Evolutionary conservation across 2,797 vertebrate species (phyloP), one percentile per base, ranked within the genome.

Genomic region (Parotocinclus haroldoi): DNA sequence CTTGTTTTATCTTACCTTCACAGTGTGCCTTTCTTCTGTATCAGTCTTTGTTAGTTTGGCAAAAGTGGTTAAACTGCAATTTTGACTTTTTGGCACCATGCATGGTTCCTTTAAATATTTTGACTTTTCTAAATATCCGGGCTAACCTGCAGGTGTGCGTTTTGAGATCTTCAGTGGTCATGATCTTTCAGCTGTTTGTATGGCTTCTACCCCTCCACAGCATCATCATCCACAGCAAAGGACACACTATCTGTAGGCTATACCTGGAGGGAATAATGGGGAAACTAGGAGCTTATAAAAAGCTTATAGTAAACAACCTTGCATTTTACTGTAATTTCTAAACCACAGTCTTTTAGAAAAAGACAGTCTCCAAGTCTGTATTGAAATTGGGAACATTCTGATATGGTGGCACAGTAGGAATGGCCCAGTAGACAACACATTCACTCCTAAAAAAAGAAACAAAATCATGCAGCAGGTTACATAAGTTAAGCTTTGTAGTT

Each of bases 31-130:
- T 27, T 27, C 27, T 27, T 27, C 27, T 27, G 27, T 27, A 27
- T 5, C 27, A 27, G 27, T 27, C 2, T 27, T 5, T 27, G 27
- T 27, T 27, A 27, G 27, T 27, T 27, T 27, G 27, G 27, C 27
- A 27, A 27, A 27, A 27, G 27, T 27, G 27, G 27, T 27, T 5
- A 27, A 27, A 27, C 27, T 27, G 27, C 27, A 2, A 27, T 5
- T 49, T 49, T 60, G 37, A 19, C 13, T 37, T 68, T 51, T 52
- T 39, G 56, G 36, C 48, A 14, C 13, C 61, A 49, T 49, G 44
- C 68, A 69, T 17, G 45, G 48, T 61, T 70, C 19, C 49, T 62
- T 38, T 80, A 74, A 76, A 78, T 71, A 68, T 78, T 74, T 72
- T 46, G 14, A 62, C 27, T 27, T 27, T 27, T 27, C 27, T 5